Percentiles rank a stretch among this genome's conserved stretches.
Conservation (phyloP, 2,797 vertebrate genomes). For the Oophaga sylvatica region DNA sequence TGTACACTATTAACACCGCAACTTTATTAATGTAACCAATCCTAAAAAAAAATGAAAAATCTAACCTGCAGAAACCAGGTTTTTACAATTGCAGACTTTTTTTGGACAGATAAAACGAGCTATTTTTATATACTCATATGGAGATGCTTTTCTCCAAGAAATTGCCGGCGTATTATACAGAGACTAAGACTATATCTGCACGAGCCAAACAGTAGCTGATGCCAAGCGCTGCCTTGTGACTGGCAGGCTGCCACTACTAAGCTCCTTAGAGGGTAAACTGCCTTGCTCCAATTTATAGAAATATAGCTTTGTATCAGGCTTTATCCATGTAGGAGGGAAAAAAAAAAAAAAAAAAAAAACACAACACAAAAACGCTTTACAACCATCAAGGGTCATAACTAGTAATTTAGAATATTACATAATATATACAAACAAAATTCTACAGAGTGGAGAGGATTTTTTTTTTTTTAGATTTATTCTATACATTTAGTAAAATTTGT, state of each 20-base stretch:
- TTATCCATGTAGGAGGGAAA: constrained; percentile 47
- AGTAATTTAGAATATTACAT: not conserved
- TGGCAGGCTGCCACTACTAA: constrained; percentile 45
- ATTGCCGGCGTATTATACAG: constrained; percentile 35
- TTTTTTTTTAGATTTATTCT: not conserved
- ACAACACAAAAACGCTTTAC: not conserved
- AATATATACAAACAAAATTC: not conserved
- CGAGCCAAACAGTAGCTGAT: constrained; percentile 48
- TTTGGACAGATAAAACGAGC: constrained; percentile 44
- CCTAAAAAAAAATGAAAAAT: not conserved
- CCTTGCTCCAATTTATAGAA: constrained; percentile 47
- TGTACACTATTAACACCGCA: too few species aligned
- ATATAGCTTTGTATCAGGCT: constrained; percentile 51
- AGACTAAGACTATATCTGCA: constrained; percentile 36
- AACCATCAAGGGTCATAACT: not conserved
- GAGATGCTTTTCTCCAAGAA: constrained; percentile 50
- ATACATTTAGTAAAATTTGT: not conserved
- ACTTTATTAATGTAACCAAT: not conserved
- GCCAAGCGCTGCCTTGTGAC: not conserved
- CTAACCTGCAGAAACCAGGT: constrained; percentile 8
- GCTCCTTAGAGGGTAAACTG: constrained; percentile 53
- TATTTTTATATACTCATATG: constrained; percentile 53
- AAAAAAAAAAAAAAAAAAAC: not conserved
- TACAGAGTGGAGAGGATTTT: not conserved
- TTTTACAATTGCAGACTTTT: constrained; percentile 36